A percentile compares a stretch with the other conserved stretches of the same genome.
Conservation (phyloP, 2,888 invertebrate genomes). For the Chrysotoxum bicinctum region DNA sequence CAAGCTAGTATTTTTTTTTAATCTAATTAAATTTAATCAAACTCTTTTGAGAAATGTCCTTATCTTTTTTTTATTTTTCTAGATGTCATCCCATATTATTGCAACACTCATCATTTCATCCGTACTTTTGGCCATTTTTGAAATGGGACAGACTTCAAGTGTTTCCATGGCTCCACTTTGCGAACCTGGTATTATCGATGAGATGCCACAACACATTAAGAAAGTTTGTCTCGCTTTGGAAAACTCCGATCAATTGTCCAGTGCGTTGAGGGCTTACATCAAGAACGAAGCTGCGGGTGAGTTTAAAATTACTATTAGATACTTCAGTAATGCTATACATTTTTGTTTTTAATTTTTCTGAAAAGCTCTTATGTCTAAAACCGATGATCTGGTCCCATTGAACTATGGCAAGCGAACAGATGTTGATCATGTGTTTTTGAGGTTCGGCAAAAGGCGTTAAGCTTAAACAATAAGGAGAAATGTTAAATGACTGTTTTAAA, state of each 20-base stretch:
- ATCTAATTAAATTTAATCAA: too few species aligned
- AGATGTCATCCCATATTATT: conserved; percentile 79
- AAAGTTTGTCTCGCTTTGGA: conserved; percentile 84
- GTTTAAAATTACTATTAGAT: conserved; percentile 19
- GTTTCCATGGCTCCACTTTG: conserved; percentile 83
- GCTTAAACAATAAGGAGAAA: conserved; percentile 1
- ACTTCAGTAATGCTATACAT: background rate
- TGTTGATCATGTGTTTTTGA: conserved; percentile 94
- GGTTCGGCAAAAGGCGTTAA: conserved; percentile 92
- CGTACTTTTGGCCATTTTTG: conserved; percentile 74
- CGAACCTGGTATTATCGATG: conserved; percentile 83
- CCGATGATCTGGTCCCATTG: conserved; percentile 78
- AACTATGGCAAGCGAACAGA: conserved; percentile 92
- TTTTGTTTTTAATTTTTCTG: background rate
- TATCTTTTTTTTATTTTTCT: conserved; percentile 21
- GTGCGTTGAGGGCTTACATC: conserved; percentile 80
- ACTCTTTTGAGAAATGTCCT: background rate
- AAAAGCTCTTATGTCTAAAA: conserved; percentile 79
- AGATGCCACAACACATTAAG: conserved; percentile 84
- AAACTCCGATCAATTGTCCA: conserved; percentile 80
- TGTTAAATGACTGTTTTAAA: conserved; percentile 17
- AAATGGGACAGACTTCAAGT: conserved; percentile 76
- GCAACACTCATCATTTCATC: conserved; percentile 74
- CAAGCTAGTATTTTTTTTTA: too few species aligned
- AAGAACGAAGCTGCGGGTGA: conserved; percentile 81